These are phyloP conservation scores for Ectemnius continuus DNA, from an alignment of 2,888 invertebrate genomes.

Conservation along the genomic window DNA sequence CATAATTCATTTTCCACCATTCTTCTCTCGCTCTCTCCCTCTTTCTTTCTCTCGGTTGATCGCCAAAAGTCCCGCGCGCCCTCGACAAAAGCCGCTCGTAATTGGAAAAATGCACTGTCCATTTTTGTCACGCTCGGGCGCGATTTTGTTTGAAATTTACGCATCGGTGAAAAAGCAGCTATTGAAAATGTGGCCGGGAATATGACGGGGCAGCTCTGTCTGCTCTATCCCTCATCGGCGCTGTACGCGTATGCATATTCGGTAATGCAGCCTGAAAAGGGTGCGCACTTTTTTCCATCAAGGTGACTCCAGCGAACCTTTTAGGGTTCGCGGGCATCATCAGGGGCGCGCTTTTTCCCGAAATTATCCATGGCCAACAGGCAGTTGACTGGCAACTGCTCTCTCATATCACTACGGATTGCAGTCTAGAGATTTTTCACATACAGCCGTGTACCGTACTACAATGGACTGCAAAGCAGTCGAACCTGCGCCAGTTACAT, in stretches of 20 bases:
- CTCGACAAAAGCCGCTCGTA: constrained; percentile 38
- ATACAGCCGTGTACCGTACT: no score
- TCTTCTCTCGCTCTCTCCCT: constrained; percentile 10
- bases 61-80: not conserved
- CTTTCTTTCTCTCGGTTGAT: constrained; percentile 9
- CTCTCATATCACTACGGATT: no score
- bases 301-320: constrained; percentile 30
- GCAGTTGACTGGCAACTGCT: no score
- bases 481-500: no score
- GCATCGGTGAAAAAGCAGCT: constrained; percentile 40
- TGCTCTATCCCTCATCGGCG: constrained; percentile 21
- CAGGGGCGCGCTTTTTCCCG: constrained; percentile 42
- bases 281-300: constrained; percentile 40
- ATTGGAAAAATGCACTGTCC: constrained; percentile 48
- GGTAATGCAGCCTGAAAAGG: constrained; percentile 15
- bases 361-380: constrained; percentile 53
- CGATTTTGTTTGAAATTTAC: constrained; percentile 52
- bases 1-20: constrained; percentile 42
- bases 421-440: no score
- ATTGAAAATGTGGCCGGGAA: constrained; percentile 28
- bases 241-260: constrained; percentile 21
- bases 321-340: no score
- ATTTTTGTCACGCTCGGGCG: constrained; percentile 41
- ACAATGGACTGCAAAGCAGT: no score
- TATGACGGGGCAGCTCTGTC: constrained; percentile 2